Evolutionary conservation across 2,888 invertebrate genomes (phyloP).

Genomic region (Drosophila austrosaltans): DNA sequence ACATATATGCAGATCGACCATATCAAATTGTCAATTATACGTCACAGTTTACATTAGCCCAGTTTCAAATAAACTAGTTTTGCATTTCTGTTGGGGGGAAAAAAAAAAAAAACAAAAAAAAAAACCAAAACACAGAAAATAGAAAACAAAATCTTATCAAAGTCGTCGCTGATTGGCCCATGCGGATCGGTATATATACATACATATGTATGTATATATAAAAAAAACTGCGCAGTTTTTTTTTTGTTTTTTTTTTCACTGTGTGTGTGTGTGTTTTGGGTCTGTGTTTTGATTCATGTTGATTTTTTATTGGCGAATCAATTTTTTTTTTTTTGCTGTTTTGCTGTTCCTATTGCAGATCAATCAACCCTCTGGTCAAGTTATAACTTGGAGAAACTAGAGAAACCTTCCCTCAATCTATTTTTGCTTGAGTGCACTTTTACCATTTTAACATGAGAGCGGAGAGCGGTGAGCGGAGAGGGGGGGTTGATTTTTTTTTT

Average conservation of each 20-base stretch:
- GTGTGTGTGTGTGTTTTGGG: conserved; percentile 28
- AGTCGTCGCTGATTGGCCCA: conserved; percentile 66
- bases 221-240: conserved; percentile 68
- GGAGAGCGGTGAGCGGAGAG: too few relatives aligned
- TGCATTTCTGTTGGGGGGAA: conserved; percentile 16
- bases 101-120: conserved; percentile 1
- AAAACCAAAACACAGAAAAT: conserved; percentile 1
- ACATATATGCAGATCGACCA: conserved; percentile 24
- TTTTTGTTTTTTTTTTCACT: conserved; percentile 39
- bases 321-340: conserved; percentile 2
- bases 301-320: conserved; percentile 71
- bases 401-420: conserved; percentile 9
- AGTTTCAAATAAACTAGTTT: conserved; percentile 32
- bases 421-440: conserved; percentile 18
- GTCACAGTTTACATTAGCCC: conserved; percentile 26
- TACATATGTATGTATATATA: too few relatives aligned
- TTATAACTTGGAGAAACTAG: too few relatives aligned
- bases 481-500: neutral
- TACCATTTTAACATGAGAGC: neutral
- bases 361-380: conserved; percentile 17
- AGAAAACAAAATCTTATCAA: conserved; percentile 67
- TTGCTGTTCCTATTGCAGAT: conserved; percentile 25
- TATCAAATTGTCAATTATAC: conserved; percentile 27
- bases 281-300: conserved; percentile 63
- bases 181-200: conserved; percentile 57